Conservation (phyloP, 2,113 vertebrate species). For the Gallinago undulata region DNA sequence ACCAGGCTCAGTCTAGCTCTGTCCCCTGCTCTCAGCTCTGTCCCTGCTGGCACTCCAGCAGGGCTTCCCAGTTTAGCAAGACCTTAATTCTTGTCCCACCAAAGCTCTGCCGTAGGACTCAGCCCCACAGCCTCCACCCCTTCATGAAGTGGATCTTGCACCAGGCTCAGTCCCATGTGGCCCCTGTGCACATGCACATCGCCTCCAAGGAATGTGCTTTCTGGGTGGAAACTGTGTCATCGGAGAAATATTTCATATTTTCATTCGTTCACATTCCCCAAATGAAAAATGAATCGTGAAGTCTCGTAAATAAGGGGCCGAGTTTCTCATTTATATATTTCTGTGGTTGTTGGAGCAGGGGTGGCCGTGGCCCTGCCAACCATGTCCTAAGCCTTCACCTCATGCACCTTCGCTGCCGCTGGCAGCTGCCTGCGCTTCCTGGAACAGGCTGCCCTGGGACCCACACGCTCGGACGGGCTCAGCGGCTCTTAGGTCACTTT, state of each 20-base stretch:
- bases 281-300: constrained; percentile 1
- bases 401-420: not conserved
- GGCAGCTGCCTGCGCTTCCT: not conserved
- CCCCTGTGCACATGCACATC: not conserved
- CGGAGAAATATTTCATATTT: constrained; percentile 65
- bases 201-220: constrained; percentile 60
- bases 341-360: constrained; percentile 57
- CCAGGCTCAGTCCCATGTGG: not conserved
- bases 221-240: constrained; percentile 58
- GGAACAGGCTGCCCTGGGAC: not conserved
- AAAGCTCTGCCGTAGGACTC: fast-evolving
- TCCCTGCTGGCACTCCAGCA: not conserved
- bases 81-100: not conserved
- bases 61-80: not conserved
- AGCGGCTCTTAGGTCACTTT: not conserved
- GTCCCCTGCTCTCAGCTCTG: not conserved
- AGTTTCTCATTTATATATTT: constrained; percentile 66
- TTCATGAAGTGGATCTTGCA: not conserved
- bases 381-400: constrained; percentile 44
- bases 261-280: constrained; percentile 45
- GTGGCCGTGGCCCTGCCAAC: constrained; percentile 1
- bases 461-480: not conserved
- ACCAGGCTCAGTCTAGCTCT: not conserved
- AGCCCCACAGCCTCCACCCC: not conserved
- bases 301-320: constrained; percentile 53